Conservation (phyloP, 2,113 vertebrate genomes). For the Isichthys henryi region DNA sequence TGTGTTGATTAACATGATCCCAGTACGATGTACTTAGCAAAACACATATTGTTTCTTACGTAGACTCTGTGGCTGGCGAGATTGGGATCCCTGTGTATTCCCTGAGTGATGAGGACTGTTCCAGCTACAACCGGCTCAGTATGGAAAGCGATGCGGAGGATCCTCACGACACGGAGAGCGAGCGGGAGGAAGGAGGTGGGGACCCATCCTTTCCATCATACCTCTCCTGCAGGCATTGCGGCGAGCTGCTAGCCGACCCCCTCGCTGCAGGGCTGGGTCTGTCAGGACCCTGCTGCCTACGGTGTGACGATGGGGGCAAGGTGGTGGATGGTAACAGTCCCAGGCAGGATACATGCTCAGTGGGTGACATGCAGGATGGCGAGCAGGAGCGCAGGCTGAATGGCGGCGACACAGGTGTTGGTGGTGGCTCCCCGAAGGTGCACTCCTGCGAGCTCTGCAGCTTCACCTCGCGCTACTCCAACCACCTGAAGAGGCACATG, state of each 20-base stretch:
- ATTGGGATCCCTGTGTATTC: slow-evolving; percentile 55
- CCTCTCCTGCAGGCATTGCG: slow-evolving; percentile 62
- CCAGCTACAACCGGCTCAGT: slow-evolving; percentile 57
- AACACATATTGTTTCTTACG: slow-evolving; percentile 7
- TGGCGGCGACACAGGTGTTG: neutral
- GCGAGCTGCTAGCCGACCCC: slow-evolving; percentile 49
- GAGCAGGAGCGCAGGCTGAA: neutral
- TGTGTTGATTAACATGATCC: neutral
- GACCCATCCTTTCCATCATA: slow-evolving; percentile 18
- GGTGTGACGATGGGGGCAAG: slow-evolving; percentile 28
- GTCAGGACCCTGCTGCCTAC: slow-evolving; percentile 39
- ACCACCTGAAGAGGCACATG: slow-evolving; percentile 77
- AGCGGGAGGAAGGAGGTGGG: slow-evolving; percentile 34
- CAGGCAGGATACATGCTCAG: slow-evolving; percentile 37
- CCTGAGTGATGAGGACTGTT: slow-evolving; percentile 67
- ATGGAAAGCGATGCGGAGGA: slow-evolving; percentile 66
- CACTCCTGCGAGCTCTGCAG: slow-evolving; percentile 71
- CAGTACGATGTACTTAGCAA: neutral
- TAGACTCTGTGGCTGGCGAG: slow-evolving; percentile 63
- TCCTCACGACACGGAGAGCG: slow-evolving; percentile 48
- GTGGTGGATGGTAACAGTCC: slow-evolving; percentile 27
- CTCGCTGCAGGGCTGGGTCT: slow-evolving; percentile 20
- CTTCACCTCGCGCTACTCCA: slow-evolving; percentile 74
- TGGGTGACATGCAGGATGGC: neutral
- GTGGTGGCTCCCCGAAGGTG: slow-evolving; percentile 42